Evolutionary conservation across 2,888 invertebrate genomes (phyloP).

Genomic region (Chaitophorus viminalis): DNA sequence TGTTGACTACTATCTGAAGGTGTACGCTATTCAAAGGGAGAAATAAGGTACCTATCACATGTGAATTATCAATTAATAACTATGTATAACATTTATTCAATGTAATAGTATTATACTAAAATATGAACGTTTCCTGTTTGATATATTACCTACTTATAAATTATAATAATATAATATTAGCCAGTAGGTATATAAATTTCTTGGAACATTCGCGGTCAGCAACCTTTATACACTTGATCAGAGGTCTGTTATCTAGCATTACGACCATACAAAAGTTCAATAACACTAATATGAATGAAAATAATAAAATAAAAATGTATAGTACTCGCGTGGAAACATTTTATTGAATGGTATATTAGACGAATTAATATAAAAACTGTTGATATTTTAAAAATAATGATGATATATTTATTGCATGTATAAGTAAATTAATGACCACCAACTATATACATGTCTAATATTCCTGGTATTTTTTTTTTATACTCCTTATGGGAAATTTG

Average conservation of each 20-base stretch:
- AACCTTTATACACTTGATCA: conserved; percentile 9
- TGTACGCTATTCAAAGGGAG: too few relatives aligned
- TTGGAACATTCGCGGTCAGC: background rate
- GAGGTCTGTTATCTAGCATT: background rate
- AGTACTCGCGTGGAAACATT: background rate
- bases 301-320: background rate
- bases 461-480: background rate
- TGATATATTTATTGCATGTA: background rate
- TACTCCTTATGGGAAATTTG: background rate
- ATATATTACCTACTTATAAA: background rate
- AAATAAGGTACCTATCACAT: too few relatives aligned
- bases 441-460: background rate
- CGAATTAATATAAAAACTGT: conserved; percentile 2
- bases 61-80: too few relatives aligned
- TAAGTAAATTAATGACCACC: background rate
- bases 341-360: background rate
- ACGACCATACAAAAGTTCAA: background rate
- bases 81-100: too few relatives aligned
- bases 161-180: background rate
- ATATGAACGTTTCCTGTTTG: background rate
- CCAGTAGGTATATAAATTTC: too few relatives aligned
- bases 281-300: conserved; percentile 12
- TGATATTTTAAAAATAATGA: background rate
- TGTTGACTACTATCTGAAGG: too few relatives aligned
- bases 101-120: too few relatives aligned